Percentiles rank a stretch among this genome's conserved stretches.
Evolutionary conservation across 2,113 vertebrate genomes (phyloP).

Genomic region (Progne subis): DNA sequence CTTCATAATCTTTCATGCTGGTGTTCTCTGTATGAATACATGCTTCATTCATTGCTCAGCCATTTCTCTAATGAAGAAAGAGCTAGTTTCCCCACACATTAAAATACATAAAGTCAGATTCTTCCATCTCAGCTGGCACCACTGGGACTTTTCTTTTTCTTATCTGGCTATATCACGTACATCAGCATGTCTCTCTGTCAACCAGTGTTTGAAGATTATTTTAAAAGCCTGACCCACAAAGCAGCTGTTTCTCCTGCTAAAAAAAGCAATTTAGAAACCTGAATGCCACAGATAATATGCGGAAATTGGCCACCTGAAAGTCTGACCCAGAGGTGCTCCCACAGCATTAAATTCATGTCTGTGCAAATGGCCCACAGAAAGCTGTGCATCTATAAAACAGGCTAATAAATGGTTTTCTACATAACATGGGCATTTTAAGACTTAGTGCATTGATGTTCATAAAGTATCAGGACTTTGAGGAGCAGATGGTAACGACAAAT

Average conservation of each 20-base stretch:
- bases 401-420: not conserved
- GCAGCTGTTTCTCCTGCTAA: not conserved
- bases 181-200: not conserved
- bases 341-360: not conserved
- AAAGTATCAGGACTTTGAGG: not conserved
- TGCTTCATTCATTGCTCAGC: not conserved
- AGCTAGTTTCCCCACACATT: not conserved
- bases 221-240: not conserved
- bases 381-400: not conserved
- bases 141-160: not conserved
- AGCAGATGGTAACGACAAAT: conserved; percentile 9
- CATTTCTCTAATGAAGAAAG: not conserved
- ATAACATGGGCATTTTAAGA: not conserved
- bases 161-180: not conserved
- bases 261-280: not conserved
- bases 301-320: not conserved
- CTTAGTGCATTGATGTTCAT: not conserved
- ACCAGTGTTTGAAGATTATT: not conserved
- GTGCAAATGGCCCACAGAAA: not conserved
- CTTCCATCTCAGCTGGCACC: not conserved
- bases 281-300: not conserved
- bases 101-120: not conserved
- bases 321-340: not conserved
- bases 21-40: not conserved
- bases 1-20: not conserved